A percentile compares a stretch with the other conserved stretches of the same genome.
Evolutionary conservation across 2,888 invertebrate genomes (phyloP).

Genomic region (Agrotis segetum): DNA sequence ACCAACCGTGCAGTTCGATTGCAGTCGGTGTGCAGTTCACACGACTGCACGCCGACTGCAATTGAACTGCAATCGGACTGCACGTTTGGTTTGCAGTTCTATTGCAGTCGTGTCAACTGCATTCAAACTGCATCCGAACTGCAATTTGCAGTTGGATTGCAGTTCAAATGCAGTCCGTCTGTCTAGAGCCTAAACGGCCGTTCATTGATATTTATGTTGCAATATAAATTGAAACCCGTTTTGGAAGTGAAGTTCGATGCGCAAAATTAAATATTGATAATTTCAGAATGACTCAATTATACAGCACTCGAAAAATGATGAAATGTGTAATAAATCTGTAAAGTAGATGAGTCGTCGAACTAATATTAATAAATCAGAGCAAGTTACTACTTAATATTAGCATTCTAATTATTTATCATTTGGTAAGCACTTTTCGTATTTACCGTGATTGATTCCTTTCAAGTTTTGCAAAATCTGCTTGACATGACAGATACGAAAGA

Average conservation of each 20-base stretch:
- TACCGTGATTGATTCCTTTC: conserved; percentile 7
- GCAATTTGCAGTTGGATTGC: too few relatives aligned
- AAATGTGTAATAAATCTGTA: conserved; percentile 21
- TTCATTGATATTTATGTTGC: conserved; percentile 22
- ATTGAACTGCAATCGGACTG: too few relatives aligned
- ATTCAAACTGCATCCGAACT: too few relatives aligned
- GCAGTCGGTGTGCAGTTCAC: too few relatives aligned
- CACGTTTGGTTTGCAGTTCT: too few relatives aligned
- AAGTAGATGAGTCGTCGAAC: conserved; percentile 11
- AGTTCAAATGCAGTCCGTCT: too few relatives aligned
- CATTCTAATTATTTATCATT: conserved; percentile 8
- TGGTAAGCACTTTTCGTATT: conserved; percentile 2
- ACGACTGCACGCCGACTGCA: too few relatives aligned
- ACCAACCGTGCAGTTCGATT: too few relatives aligned
- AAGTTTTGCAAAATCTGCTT: neutral
- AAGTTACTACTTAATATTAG: neutral
- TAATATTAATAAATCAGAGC: conserved; percentile 12
- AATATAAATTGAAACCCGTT: neutral
- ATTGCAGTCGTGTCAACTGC: too few relatives aligned
- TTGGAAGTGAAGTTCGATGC: neutral
- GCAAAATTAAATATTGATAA: conserved; percentile 6
- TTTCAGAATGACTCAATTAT: conserved; percentile 37
- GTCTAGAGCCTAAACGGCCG: too few relatives aligned
- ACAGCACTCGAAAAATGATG: conserved; percentile 7
- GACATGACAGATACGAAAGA: neutral